These are phyloP conservation scores for Allenopithecus nigroviridis DNA, from an alignment of 2,797 vertebrate species.

Conservation along the genomic window DNA sequence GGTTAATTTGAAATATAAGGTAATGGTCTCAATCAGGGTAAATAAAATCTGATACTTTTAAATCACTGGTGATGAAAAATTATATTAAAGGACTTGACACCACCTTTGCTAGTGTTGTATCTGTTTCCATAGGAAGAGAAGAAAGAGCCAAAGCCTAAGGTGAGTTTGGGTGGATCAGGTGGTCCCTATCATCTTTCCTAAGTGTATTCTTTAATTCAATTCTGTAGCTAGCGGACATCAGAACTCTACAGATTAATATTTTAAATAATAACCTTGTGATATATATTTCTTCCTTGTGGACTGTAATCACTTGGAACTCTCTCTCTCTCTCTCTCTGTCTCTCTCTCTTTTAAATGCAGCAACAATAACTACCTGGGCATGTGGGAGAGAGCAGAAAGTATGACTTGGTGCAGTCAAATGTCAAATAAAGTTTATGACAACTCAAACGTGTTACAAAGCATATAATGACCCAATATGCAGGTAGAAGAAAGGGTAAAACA, in stretches of 20 bases:
- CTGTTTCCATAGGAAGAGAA: slow-evolving; percentile 26
- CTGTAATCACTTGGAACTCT: not conserved
- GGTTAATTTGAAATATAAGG: not conserved
- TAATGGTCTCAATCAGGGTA: not conserved
- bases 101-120: not conserved
- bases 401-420: not conserved
- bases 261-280: not conserved
- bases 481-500: not conserved
- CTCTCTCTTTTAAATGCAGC: rapidly evolving
- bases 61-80: not conserved
- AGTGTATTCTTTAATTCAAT: not conserved
- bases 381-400: not conserved
- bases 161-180: not conserved
- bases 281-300: not conserved
- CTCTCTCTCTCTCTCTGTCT: not conserved
- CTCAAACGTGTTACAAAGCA: not conserved
- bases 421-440: not conserved
- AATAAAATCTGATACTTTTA: not conserved
- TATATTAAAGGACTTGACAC: not conserved
- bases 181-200: not conserved
- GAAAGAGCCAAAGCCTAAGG: not conserved
- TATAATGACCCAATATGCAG: rapidly evolving
- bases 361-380: not conserved
- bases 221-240: not conserved
- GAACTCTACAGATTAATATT: not conserved